phyloP scores from a whole-genome alignment of 2,888 invertebrate genomes.

The Koerneria pararmatus region DNA sequence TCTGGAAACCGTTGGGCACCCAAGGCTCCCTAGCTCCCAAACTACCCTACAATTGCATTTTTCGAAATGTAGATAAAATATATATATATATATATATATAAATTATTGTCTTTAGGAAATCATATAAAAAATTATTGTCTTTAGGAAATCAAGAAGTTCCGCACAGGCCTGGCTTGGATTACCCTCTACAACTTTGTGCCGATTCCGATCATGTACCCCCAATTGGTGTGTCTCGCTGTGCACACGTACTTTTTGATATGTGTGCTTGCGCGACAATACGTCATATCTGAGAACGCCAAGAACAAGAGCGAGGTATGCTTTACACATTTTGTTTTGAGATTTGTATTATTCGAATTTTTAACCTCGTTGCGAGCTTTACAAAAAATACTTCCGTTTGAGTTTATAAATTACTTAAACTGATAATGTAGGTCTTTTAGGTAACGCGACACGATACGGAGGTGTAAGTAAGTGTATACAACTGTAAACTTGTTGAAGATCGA shows the following conservation, averaged over 20 bases:
- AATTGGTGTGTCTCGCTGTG: slow-evolving; percentile 48
- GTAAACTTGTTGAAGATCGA: slow-evolving; percentile 39
- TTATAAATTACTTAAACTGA: too few species aligned
- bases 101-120: too few species aligned
- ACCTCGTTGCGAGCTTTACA: too few species aligned
- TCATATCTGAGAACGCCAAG: slow-evolving; percentile 41
- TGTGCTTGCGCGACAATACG: slow-evolving; percentile 50
- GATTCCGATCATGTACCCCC: slow-evolving; percentile 47
- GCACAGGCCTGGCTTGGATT: slow-evolving; percentile 47
- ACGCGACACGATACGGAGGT: too few species aligned
- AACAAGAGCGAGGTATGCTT: slow-evolving; percentile 41
- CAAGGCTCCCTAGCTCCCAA: too few species aligned
- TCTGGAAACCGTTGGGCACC: too few species aligned
- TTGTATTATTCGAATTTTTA: slow-evolving; percentile 4
- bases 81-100: too few species aligned
- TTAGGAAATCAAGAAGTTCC: slow-evolving; percentile 43
- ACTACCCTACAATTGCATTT: too few species aligned
- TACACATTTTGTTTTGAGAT: not conserved
- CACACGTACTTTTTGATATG: slow-evolving; percentile 55
- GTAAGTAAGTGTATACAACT: not conserved
- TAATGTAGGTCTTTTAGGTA: too few species aligned
- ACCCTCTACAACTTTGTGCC: slow-evolving; percentile 47
- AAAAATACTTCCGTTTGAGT: too few species aligned
- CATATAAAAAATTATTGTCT: too few species aligned
- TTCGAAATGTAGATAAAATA: too few species aligned